A percentile compares a stretch with the other conserved stretches of the same genome.
phyloP scores from a whole-genome alignment of 23 tunicate genomes.

The Ascidia mentula region DNA sequence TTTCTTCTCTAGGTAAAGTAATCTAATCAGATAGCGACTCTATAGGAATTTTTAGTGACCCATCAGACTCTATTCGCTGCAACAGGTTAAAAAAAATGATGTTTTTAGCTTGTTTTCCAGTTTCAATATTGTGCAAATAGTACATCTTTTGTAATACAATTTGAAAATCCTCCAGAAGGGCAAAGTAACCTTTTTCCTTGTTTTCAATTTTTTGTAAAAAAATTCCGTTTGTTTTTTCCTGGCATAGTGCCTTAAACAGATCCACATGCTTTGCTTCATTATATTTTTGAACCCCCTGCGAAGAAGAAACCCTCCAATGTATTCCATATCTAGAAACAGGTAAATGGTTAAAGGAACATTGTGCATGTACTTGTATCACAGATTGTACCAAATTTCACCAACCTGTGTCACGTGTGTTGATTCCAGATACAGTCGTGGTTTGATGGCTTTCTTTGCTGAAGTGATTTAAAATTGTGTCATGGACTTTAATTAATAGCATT shows the following conservation, averaged over 20 bases:
- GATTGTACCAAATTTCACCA: no score
- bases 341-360: no score
- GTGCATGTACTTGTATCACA: no score
- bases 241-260: neutral
- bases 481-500: neutral
- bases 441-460: neutral
- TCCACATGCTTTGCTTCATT: neutral
- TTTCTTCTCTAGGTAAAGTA: neutral
- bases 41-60: no score
- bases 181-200: neutral
- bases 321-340: neutral
- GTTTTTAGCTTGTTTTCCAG: neutral
- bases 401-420: constrained; percentile 5
- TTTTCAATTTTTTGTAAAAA: neutral
- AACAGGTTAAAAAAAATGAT: neutral
- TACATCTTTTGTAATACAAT: neutral
- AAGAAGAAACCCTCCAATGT: constrained; percentile 8
- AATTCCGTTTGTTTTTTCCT: neutral
- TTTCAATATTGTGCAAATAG: constrained; percentile 14
- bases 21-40: neutral
- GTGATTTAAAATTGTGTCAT: neutral
- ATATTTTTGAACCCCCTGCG: neutral
- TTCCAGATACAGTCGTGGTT: neutral
- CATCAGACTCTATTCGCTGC: neutral
- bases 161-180: neutral